These are phyloP conservation scores for Melipona beecheii DNA, from an alignment of 2,888 invertebrate genomes.

Conservation along the genomic window DNA sequence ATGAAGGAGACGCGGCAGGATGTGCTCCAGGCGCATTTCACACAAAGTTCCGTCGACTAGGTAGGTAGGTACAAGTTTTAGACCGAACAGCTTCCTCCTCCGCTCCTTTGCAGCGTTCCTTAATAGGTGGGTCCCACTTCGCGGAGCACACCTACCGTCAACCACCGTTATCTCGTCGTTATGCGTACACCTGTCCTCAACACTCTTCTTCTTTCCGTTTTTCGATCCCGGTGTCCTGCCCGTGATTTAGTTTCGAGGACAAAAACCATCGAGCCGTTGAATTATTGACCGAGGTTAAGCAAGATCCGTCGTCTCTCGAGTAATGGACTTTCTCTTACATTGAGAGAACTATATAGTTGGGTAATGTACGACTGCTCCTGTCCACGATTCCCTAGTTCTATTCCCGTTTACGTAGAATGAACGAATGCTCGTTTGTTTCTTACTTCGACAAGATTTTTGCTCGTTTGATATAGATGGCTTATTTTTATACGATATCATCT, in stretches of 20 bases:
- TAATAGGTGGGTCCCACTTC: constrained; percentile 76
- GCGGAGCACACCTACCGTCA: constrained; percentile 69
- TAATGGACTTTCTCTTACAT: too few relatives aligned
- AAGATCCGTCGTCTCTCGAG: constrained; percentile 22
- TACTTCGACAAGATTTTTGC: too few relatives aligned
- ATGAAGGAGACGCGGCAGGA: constrained; percentile 75
- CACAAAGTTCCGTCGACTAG: constrained; percentile 76
- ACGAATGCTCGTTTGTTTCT: too few relatives aligned
- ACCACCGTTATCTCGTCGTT: constrained; percentile 25
- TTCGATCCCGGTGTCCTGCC: background rate
- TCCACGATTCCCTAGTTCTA: too few relatives aligned
- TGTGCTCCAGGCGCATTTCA: constrained; percentile 78
- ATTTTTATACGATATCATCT: too few relatives aligned
- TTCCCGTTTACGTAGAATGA: too few relatives aligned
- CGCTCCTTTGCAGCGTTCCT: constrained; percentile 66
- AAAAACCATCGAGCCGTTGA: constrained; percentile 51
- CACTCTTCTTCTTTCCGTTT: background rate
- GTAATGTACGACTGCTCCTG: too few relatives aligned
- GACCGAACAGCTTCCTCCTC: constrained; percentile 63
- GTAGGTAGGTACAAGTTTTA: constrained; percentile 77
- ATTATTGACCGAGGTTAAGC: constrained; percentile 16
- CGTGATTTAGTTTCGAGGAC: constrained; percentile 45
- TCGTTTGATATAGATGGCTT: too few relatives aligned
- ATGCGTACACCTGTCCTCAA: constrained; percentile 5
- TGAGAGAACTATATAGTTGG: too few relatives aligned